Evolutionary conservation across 2,113 vertebrate genomes (phyloP), one percentile per base, ranked within the genome.

Genomic region (Solenodon paradoxus): DNA sequence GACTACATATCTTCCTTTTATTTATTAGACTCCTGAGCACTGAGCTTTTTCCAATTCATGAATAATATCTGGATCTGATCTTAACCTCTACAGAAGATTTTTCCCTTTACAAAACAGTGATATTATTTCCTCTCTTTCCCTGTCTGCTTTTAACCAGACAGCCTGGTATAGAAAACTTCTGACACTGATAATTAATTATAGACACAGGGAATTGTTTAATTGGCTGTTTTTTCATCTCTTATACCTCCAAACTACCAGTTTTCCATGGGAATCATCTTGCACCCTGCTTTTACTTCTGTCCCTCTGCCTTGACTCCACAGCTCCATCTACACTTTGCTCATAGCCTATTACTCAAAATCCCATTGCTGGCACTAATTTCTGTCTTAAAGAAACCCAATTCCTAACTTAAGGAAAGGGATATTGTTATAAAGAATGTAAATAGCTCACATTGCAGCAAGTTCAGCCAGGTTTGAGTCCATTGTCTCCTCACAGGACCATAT

Each of bases 41-140:
- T 59, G 74, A 89, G 11, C 38, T 61, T 82, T 92, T 72, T 51
- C 75, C 95, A 24, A 64, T 63, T 91, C 57, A 10, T 47, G 10
- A 75, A 38, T 79, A 63, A 16, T 87, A 75, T 20, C 59, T 74
- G 19, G 9, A 78, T 9, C n/a, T 63, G 17, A 3, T 42, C 24
- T 92, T 72, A 89, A 20, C 82, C 81, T 75, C 19, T 88, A 35
- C 78, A 94, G n/a, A 92, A 88, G 92, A 92, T 19, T 55, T 80
- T 71, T 51, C 45, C 53, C 45, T 84, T 68, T 57, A 42, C 53
- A 47, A 74, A 94, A 87, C 6, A 26, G 38, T 17, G 59, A 16
- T 3, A 30, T 42, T 61, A 87, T 68, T 84, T 79, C 32, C 55
- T 61, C 42, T 24, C 74, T 89, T 92, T 71, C 30, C 30, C 28